Evolutionary conservation across 2,113 vertebrate species (phyloP), one percentile per base, ranked within the genome.

Genomic region (Perccottus glenii): DNA sequence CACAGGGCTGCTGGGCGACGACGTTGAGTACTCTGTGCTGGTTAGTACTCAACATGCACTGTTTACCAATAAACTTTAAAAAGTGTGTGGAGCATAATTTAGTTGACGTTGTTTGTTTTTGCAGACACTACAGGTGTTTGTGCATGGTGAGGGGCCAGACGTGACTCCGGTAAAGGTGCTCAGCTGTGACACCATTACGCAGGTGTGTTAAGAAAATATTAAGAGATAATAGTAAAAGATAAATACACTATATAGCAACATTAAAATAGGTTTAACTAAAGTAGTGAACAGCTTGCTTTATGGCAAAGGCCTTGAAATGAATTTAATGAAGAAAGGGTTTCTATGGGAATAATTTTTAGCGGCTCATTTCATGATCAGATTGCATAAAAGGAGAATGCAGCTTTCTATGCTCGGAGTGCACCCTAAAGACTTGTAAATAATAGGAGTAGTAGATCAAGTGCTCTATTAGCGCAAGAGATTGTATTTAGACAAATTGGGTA

Each of bases 151-250:
- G 79, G 95, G 95, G 7, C 85, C 88, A 0, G 96, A 99, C 0
- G 92, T 96, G 57, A 85, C 93, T 33, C 96, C 94, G 0, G 96
- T 99, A 15, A 99, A 98, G 86, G 97, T 99, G 72, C 86, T 99
- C 82, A 99, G 95, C 92, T 99, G 97, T 36, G 97, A 99, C 89
- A 95, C 94, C 46, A 95, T 99, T 92, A 93, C 96, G 11, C 97
- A 99, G 90, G 89, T 87, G 42, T 1, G 83, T 59, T 50, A 16
- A 3, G n/a, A 12, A 40, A 36, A 53, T 35, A 32, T 27, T 27
- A 27, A 27, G 19, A 27, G 19, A 27, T 27, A 27, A 27, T 27
- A 27, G 19, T 27, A 27, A 27, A 27, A 1, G 3, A 27, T 27
- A 27, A 27, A 27, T 27, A 27, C 19, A 27, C 19, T 27, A 27